Evolutionary conservation across 2,113 vertebrate species (phyloP).

Genomic region (Chauna torquata): DNA sequence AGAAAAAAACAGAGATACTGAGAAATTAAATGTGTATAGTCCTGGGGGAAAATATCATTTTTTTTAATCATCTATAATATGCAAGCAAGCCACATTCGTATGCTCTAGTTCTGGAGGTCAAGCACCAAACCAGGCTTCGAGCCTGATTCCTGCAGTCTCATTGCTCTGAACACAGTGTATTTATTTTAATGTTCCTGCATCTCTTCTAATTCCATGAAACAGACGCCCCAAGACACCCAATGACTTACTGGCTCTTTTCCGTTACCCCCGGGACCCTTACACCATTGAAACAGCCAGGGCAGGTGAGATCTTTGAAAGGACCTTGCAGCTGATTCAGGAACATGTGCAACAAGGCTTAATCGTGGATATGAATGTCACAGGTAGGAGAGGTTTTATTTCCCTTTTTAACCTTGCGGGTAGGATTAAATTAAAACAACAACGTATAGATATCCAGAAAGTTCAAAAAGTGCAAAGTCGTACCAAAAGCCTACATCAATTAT

Average conservation of each 20-base stretch:
- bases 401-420: accelerated
- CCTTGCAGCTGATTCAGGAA: constrained; percentile 76
- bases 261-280: constrained; percentile 76
- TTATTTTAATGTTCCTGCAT: not conserved
- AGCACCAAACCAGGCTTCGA: not conserved
- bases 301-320: constrained; percentile 78
- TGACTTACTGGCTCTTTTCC: constrained; percentile 76
- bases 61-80: not conserved
- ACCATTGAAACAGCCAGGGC: constrained; percentile 74
- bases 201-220: not conserved
- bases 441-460: not conserved
- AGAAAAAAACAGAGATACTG: not conserved
- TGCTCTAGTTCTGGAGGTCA: not conserved
- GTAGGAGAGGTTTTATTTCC: constrained; percentile 29
- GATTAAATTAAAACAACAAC: not conserved
- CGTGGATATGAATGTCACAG: constrained; percentile 72
- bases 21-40: not conserved
- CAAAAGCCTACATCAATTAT: not conserved
- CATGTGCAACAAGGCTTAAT: constrained; percentile 73
- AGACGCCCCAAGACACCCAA: constrained; percentile 75
- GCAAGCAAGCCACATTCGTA: not conserved
- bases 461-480: not conserved
- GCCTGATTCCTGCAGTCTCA: not conserved
- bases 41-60: not conserved
- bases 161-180: not conserved